Base-by-base conservation (phyloP, 92 coral and sea anemone genomes). In the Palythoa caribaeorum region DNA sequence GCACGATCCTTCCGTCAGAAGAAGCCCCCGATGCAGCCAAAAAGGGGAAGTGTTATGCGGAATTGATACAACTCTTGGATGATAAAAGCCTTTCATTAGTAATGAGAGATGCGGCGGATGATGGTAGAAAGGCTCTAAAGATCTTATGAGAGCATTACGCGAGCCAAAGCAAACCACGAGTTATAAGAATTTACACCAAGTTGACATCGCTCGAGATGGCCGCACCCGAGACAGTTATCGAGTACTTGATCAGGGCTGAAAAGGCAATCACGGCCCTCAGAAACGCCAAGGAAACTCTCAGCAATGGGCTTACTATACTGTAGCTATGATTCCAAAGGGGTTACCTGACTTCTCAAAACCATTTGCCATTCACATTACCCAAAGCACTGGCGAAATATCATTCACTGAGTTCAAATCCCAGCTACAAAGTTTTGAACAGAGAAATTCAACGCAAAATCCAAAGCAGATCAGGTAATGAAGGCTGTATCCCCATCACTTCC, bases 61-160 rank as follows among this genome's bases (percentile, higher is more conserved):
- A 87, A 63, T 19, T 90, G 1, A 78, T 89, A 63, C 90, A 78
- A 9, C 66, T 62, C 69, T 28, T 28, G 28, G 28, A 28, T 28
- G 28, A 28, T 28, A 28, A 28, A 28, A 28, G 88, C 65, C 83
- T 79, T 1, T 59, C 88, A 28, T 83, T 86, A 10, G 52, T 87
- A 16, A 86, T 90, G 93, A 28, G 0, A 68, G 93, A 90, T 51
- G 90, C 93, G 1, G 6, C 17, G 1, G 93, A 90, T 21, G 93
- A 90, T 28, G 77, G 89, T 1, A 66, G 89, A 28, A 70, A 69
- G 72, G 89, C 87, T 0, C 39, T 84, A 28, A 21, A 52, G 19
- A 77, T 78, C 13, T 40, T 83, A 21, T 13, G 89, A 84, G 84
- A 38, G 40, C 84, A 89, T 48, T 84, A 89, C 50, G 59, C 73